A percentile compares a stretch with the other conserved stretches of the same genome.
Evolutionary conservation across 2,113 vertebrate species (phyloP).

Genomic region (Chascanopsetta lugubris): DNA sequence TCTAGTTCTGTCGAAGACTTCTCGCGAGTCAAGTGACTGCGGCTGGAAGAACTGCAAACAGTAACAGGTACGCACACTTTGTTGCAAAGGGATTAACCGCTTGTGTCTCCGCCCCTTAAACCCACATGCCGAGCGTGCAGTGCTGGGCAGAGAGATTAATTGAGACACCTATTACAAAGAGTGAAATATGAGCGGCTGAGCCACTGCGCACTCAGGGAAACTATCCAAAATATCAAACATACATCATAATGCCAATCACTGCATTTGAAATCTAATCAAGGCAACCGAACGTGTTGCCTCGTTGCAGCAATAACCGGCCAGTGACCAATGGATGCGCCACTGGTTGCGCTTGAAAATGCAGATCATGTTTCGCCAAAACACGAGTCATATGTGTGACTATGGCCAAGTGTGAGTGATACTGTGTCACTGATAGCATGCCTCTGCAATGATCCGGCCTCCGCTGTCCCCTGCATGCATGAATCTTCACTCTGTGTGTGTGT

Average conservation of each 20-base stretch:
- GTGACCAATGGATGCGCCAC: slow-evolving; percentile 37
- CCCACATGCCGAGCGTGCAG: background rate
- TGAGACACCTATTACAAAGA: slow-evolving; percentile 34
- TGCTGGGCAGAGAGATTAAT: slow-evolving; percentile 52
- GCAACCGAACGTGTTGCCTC: background rate
- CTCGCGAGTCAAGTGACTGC: background rate
- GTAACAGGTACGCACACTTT: slow-evolving; percentile 19
- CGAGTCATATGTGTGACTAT: slow-evolving; percentile 56
- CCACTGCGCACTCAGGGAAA: background rate
- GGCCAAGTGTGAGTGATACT: slow-evolving; percentile 64
- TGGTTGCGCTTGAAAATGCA: slow-evolving; percentile 31
- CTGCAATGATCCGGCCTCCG: slow-evolving; percentile 45
- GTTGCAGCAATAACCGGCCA: slow-evolving; percentile 38
- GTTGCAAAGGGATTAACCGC: slow-evolving; percentile 22
- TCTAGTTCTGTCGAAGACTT: background rate
- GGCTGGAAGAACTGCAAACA: background rate
- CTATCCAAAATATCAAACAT: background rate
- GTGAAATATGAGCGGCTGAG: slow-evolving; percentile 15
- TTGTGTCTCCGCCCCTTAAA: slow-evolving; percentile 19
- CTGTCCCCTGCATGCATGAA: slow-evolving; percentile 25
- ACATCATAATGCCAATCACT: background rate
- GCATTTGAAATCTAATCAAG: background rate
- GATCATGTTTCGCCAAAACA: slow-evolving; percentile 43
- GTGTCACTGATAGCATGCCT: slow-evolving; percentile 61
- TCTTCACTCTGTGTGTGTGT: too few relatives aligned